Percentiles rank a stretch among this genome's conserved stretches.
These are phyloP conservation scores for Pseudomyrmex gracilis DNA, from an alignment of 1,140 invertebrate species.

Conservation along the genomic window DNA sequence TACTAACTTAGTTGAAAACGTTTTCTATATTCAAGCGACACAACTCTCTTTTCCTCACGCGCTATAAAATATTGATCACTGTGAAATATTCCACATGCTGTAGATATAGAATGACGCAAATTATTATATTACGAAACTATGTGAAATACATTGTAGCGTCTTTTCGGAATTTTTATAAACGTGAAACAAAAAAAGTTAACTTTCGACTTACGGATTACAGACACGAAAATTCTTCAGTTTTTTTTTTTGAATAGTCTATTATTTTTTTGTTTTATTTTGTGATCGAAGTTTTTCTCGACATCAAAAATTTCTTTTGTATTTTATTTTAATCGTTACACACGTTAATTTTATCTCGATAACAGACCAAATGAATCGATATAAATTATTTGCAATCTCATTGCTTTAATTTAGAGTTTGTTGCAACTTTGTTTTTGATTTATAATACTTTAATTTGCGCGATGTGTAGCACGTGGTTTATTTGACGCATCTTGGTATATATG, in stretches of 20 bases:
- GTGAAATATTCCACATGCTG: constrained; percentile 46
- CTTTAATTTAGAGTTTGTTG: neutral
- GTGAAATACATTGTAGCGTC: neutral
- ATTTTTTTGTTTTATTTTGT: too few species aligned
- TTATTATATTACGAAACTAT: constrained; percentile 8
- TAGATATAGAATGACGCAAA: neutral
- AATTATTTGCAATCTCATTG: neutral
- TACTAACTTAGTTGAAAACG: neutral
- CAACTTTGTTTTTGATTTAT: constrained; percentile 56
- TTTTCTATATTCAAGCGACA: constrained; percentile 39
- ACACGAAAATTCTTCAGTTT: neutral
- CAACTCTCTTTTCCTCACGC: constrained; percentile 36
- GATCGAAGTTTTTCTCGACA: neutral
- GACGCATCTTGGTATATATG: neutral
- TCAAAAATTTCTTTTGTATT: too few species aligned
- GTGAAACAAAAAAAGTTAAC: neutral
- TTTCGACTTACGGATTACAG: neutral
- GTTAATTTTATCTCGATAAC: neutral
- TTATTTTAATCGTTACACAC: neutral
- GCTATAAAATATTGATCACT: constrained; percentile 43
- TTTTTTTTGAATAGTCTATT: too few species aligned
- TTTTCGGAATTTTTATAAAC: constrained; percentile 8
- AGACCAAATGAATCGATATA: neutral
- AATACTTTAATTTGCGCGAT: constrained; percentile 56
- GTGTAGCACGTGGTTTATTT: constrained; percentile 21